Base-by-base conservation (phyloP, 2,113 vertebrate genomes). In the Phalacrocorax pelagicus region DNA sequence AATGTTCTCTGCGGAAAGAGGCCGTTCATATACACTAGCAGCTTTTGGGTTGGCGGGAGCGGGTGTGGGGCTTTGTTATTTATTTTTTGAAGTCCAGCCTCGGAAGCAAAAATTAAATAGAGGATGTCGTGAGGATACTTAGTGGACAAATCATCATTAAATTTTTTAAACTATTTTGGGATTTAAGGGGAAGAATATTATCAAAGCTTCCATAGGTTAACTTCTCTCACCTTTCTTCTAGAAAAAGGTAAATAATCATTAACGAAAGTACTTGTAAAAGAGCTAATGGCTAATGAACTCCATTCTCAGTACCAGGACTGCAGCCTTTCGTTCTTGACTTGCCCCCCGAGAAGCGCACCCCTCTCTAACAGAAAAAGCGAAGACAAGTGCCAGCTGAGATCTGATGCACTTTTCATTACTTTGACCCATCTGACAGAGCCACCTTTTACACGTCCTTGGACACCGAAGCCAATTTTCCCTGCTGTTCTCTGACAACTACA, bases 361-460 rank as follows among this genome's bases (percentile, higher is more conserved):
- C 10, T 26, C 59, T 55, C 51, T 10, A 6, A 24, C 1, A 67
- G 67, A 52, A 52, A 47, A 36, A 23, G 42, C 0, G 8, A 62
- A 47, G 42, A n/a, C 36, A 9, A 29, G 36, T 1, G 12, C 44
- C 3, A 1, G 34, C 52, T 16, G 52, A n/a, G 46, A 18, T 15
- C 10, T 23, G 34, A 40, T 11, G 29, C 42, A 19, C 32, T 29
- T 63, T 12, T 52, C 52, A 3, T 11, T 13, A 7, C 44, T n/a
- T 26, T 30, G 9, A 29, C 24, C 46, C 51, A 24, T n/a, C n/a
- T 30, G 23, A 61, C 0, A 36, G 22, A 59, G 7, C 16, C 1
- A 0, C 21, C 22, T 86, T 38, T 38, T 8, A n/a, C 4, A 8
- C 0, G 1, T 22, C 36, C 46, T 61, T 15, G 13, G 29, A 32